Percentiles rank a stretch among this genome's conserved stretches.
phyloP scores from a whole-genome alignment of 2,888 invertebrate genomes.

The Cetonia aurata region DNA sequence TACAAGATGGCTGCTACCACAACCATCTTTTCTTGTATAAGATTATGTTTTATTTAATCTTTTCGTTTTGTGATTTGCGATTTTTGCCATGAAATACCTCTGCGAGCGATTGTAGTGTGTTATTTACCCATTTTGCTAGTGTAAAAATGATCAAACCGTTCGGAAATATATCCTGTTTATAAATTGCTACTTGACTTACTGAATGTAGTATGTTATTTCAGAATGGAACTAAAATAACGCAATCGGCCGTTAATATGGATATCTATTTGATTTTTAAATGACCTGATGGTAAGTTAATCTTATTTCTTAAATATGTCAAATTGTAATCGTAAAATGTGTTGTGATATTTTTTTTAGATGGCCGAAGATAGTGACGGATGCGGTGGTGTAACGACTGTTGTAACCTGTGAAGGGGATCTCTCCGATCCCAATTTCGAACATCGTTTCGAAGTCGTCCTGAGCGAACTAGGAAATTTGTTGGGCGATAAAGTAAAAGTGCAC shows the following conservation, averaged over 20 bases:
- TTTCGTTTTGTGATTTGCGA: conserved; percentile 38
- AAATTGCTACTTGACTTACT: conserved; percentile 44
- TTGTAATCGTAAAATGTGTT: background rate
- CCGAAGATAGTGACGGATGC: conserved; percentile 89
- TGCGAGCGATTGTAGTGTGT: background rate
- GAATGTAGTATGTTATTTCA: conserved; percentile 44
- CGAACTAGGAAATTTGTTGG: conserved; percentile 82
- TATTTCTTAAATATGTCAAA: background rate
- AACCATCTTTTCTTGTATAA: conserved; percentile 48
- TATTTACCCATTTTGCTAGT: conserved; percentile 19
- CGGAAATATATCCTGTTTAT: conserved; percentile 44
- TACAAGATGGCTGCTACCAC: conserved; percentile 67
- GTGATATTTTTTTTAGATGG: conserved; percentile 70
- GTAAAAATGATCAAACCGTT: background rate
- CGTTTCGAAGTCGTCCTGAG: conserved; percentile 83
- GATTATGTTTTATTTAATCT: conserved; percentile 45
- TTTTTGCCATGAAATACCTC: conserved; percentile 21
- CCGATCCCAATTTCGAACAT: conserved; percentile 87
- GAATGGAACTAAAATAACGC: conserved; percentile 44
- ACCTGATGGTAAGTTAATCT: conserved; percentile 42
- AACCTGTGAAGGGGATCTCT: conserved; percentile 92
- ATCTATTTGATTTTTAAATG: conserved; percentile 42
- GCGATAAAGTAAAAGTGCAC: conserved; percentile 72
- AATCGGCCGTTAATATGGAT: conserved; percentile 41
- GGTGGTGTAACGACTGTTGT: conserved; percentile 82